A percentile compares a stretch with the other conserved stretches of the same genome.
Evolutionary conservation across 1,140 invertebrate genomes (phyloP).

Genomic region (Eubasilissa regina): DNA sequence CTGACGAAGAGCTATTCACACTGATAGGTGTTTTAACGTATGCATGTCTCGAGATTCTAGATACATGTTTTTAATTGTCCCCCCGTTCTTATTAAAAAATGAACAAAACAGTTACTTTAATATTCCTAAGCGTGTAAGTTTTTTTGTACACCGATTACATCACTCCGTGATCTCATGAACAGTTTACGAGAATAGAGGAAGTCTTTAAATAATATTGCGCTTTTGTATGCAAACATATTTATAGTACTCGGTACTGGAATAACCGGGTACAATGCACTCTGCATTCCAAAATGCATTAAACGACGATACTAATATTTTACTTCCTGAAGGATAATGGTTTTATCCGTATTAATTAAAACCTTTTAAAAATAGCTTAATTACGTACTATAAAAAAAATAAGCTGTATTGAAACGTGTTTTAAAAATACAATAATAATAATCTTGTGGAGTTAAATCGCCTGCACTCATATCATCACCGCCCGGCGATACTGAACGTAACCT

Average conservation of each 20-base stretch:
- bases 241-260: neutral
- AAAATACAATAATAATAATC: too few species aligned
- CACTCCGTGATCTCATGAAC: constrained; percentile 37
- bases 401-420: too few species aligned
- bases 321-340: too few species aligned
- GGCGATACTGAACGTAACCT: too few species aligned
- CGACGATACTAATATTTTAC: too few species aligned
- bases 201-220: constrained; percentile 22
- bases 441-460: too few species aligned
- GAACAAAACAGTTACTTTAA: neutral
- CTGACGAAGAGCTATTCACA: neutral
- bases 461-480: too few species aligned
- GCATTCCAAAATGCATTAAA: constrained; percentile 9
- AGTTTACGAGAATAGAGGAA: constrained; percentile 22
- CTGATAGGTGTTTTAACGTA: neutral
- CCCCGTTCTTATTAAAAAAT: constrained; percentile 13
- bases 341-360: too few species aligned
- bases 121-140: neutral
- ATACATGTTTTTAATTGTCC: constrained; percentile 39
- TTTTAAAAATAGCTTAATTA: too few species aligned
- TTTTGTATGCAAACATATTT: constrained; percentile 33
- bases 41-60: neutral
- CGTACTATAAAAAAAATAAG: too few species aligned
- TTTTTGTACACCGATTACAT: constrained; percentile 16
- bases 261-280: constrained; percentile 29